Base-by-base conservation (phyloP, 2,797 vertebrate genomes). In the Pelobates cultripes region DNA sequence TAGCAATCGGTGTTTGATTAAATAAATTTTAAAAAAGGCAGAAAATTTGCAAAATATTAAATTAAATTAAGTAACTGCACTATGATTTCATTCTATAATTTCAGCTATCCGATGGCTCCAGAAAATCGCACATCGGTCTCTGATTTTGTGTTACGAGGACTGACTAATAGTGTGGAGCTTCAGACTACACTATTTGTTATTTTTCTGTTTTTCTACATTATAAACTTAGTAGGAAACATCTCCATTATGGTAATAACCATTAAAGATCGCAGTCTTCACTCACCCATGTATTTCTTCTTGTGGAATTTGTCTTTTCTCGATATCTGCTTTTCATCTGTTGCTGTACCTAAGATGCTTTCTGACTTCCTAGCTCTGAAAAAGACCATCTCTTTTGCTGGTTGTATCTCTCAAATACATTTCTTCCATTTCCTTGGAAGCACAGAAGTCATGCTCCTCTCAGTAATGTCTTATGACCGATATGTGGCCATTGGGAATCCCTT, bases 201-300 rank as follows among this genome's bases (percentile, higher is more conserved):
- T 44, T 86, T 81, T 53, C 75, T 88, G 61, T 72, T 71, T 0
- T 76, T 83, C 75, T 85, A 85, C 42, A 12, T 64, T 4, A 9
- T 44, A 69, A 84, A 81, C 15, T 43, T 87, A 43, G 14, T 55
- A 40, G 82, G 86, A 47, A 88, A 86, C 41, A 40, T 84, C 70
- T 69, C 70, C 4, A 83, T 87, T 3, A 67, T 84, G 8, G 8
- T 82, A 40, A 43, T 85, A 17, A 87, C 84, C 13, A 41, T 15
- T 17, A 8, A 45, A 12, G 70, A 86, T 4, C 69, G 82, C 2
- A 66, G 64, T 14, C 82, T 88, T 28, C 86, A 81, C 5, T 66
- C 44, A 1, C 83, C 85, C 17, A 84, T 82, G 86, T 85, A 82
- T 9, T 84, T 88, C 84, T 85, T 86, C 73, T 82, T 88, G 40